Evolutionary conservation across 1,140 invertebrate species (phyloP).

Genomic region (Drosophila pseudoananassae): DNA sequence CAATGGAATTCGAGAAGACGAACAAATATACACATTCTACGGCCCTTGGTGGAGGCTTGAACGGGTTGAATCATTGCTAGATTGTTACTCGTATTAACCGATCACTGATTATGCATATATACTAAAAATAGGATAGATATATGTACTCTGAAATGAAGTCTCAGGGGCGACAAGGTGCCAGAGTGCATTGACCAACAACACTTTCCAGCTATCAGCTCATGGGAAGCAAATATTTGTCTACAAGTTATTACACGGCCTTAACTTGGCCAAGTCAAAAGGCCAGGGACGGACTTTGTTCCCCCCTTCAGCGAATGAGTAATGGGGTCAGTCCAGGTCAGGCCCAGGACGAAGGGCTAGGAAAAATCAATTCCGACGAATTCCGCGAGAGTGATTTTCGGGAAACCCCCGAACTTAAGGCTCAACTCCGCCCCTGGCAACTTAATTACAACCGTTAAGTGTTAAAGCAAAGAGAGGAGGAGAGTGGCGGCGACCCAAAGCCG

Average conservation of each 20-base stretch:
- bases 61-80: neutral
- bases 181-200: constrained; percentile 48
- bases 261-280: constrained; percentile 40
- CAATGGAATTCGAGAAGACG: constrained; percentile 19
- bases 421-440: constrained; percentile 34
- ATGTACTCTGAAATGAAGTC: constrained; percentile 5
- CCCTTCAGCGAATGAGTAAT: constrained; percentile 17
- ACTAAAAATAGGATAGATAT: neutral
- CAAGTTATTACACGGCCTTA: constrained; percentile 41
- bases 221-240: constrained; percentile 40
- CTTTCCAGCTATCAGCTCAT: constrained; percentile 22
- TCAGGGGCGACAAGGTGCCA: constrained; percentile 11
- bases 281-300: constrained; percentile 39
- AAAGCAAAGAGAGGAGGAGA: constrained; percentile 29
- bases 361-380: constrained; percentile 24
- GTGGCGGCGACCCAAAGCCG: constrained; percentile 8
- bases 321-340: constrained; percentile 35
- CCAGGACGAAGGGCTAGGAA: constrained; percentile 16
- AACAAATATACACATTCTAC: constrained; percentile 1
- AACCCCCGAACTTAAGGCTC: neutral
- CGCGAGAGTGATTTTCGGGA: neutral
- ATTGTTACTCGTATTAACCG: neutral
- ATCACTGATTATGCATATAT: neutral
- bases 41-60: neutral
- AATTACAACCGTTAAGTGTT: constrained; percentile 45